phyloP scores from a whole-genome alignment of 2,888 invertebrate species.

The Spodoptera exigua region DNA sequence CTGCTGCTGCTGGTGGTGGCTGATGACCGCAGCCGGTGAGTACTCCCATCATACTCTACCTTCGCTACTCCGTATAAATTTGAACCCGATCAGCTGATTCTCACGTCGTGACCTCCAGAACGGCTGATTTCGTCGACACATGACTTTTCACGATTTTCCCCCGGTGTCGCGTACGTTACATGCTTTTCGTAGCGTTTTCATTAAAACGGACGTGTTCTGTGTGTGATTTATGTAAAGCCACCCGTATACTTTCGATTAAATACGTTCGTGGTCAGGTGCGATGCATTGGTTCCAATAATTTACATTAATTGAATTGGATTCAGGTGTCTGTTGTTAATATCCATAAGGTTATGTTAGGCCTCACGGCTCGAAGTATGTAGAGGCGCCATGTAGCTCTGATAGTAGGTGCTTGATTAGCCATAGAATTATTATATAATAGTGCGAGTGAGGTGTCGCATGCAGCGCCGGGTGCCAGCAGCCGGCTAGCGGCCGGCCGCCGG shows the following conservation, averaged over 20 bases:
- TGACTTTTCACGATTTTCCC: slow-evolving; percentile 71
- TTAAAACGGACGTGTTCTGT: slow-evolving; percentile 64
- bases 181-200: slow-evolving; percentile 68
- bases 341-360: slow-evolving; percentile 40
- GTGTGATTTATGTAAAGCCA: slow-evolving; percentile 48
- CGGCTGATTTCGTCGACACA: slow-evolving; percentile 63
- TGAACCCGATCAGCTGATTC: slow-evolving; percentile 77
- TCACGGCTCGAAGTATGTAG: slow-evolving; percentile 6
- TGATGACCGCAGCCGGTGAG: slow-evolving; percentile 88
- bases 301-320: slow-evolving; percentile 19
- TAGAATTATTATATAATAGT: slow-evolving; percentile 50
- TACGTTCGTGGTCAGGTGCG: slow-evolving; percentile 11
- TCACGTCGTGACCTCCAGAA: slow-evolving; percentile 57
- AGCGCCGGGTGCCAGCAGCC: slow-evolving; percentile 62
- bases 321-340: slow-evolving; percentile 22
- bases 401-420: slow-evolving; percentile 4
- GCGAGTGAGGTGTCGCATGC: slow-evolving; percentile 47
- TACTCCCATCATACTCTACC: slow-evolving; percentile 59
- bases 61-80: slow-evolving; percentile 14
- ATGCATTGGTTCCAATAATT: slow-evolving; percentile 19
- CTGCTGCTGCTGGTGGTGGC: slow-evolving; percentile 88
- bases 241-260: slow-evolving; percentile 2
- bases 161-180: slow-evolving; percentile 60
- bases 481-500: slow-evolving; percentile 46
- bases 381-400: slow-evolving; percentile 1